These are phyloP conservation scores for Geotrupes spiniger DNA, from an alignment of 2,888 invertebrate genomes.

Conservation along the genomic window DNA sequence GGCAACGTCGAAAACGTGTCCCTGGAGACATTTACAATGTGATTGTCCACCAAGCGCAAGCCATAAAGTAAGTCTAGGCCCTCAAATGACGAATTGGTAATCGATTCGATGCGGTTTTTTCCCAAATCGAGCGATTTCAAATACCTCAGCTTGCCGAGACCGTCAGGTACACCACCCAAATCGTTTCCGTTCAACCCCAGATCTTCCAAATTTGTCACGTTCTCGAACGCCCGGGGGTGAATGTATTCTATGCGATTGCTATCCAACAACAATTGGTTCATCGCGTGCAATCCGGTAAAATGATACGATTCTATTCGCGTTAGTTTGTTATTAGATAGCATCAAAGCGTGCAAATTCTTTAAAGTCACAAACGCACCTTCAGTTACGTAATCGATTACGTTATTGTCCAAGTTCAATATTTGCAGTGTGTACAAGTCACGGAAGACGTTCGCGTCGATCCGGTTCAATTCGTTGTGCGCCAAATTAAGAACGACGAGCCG, in stretches of 20 bases:
- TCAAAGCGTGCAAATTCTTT: conserved; percentile 73
- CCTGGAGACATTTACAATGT: conserved; percentile 70
- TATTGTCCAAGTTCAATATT: conserved; percentile 70
- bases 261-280: conserved; percentile 72
- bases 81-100: conserved; percentile 70
- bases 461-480: conserved; percentile 68
- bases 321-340: conserved; percentile 70
- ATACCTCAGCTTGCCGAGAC: conserved; percentile 66
- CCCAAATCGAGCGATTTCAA: conserved; percentile 78
- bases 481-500: conserved; percentile 73
- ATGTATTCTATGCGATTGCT: conserved; percentile 69
- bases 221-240: conserved; percentile 69
- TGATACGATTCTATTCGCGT: conserved; percentile 66
- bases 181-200: conserved; percentile 72
- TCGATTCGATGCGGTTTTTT: conserved; percentile 72
- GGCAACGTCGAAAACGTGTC: conserved; percentile 71
- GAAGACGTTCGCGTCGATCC: conserved; percentile 69
- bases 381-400: conserved; percentile 65
- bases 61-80: conserved; percentile 73
- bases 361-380: conserved; percentile 73
- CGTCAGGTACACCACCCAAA: conserved; percentile 67
- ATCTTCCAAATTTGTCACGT: conserved; percentile 75
- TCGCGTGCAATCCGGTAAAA: conserved; percentile 69
- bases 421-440: conserved; percentile 73
- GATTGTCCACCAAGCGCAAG: conserved; percentile 76